Conservation (phyloP, 2,888 invertebrate species). For the Pachydiplax longipennis region DNA sequence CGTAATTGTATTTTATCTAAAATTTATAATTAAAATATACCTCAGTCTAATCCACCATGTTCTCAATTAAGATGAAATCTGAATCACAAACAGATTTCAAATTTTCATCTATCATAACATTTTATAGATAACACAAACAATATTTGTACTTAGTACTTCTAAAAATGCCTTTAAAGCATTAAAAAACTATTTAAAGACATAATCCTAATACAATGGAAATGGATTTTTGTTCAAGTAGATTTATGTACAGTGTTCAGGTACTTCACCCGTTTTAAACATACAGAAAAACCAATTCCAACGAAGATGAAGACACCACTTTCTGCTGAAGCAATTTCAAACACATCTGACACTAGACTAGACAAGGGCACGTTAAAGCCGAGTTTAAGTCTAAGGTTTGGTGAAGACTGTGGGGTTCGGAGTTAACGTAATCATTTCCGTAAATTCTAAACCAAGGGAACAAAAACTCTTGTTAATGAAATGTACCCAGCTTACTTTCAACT, state of each 20-base stretch:
- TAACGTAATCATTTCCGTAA: not conserved
- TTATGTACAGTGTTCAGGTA: not conserved
- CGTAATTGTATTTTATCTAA: too few species aligned
- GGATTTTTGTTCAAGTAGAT: not conserved
- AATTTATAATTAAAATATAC: too few species aligned
- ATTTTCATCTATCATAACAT: too few species aligned
- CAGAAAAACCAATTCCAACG: not conserved
- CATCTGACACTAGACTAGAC: not conserved
- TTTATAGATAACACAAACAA: too few species aligned
- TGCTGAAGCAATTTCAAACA: not conserved
- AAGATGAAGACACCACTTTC: not conserved
- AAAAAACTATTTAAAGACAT: not conserved
- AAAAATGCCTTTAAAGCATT: too few species aligned
- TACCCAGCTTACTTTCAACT: not conserved
- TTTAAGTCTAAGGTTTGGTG: not conserved
- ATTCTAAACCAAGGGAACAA: not conserved
- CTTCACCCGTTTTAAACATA: not conserved
- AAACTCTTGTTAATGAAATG: not conserved
- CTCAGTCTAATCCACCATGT: too few species aligned
- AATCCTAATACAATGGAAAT: not conserved
- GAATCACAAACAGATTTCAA: too few species aligned
- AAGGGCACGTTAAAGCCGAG: not conserved
- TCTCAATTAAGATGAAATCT: too few species aligned
- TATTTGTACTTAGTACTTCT: too few species aligned
- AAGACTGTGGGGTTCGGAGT: not conserved